These are phyloP conservation scores for Germaria angustata DNA, from an alignment of 2,888 invertebrate genomes.

Conservation along the genomic window DNA sequence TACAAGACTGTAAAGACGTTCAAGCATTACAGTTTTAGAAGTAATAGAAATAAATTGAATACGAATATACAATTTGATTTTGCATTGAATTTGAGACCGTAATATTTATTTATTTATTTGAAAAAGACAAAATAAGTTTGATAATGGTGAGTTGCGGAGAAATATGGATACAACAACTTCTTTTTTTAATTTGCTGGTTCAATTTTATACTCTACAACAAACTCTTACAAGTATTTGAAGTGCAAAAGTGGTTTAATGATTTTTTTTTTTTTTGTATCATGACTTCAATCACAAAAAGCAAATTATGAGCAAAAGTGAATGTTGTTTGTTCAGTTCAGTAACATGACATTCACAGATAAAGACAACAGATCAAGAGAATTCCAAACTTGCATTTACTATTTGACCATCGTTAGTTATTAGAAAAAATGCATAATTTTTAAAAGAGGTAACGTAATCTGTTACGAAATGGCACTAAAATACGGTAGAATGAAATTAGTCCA, in stretches of 20 bases:
- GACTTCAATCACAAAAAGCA: neutral
- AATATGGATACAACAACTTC: no score
- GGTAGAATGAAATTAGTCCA: no score
- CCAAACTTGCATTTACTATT: neutral
- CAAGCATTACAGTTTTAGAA: neutral
- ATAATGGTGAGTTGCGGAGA: neutral
- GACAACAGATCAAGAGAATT: slow-evolving; percentile 11
- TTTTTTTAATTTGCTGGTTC: neutral
- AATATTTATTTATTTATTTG: neutral
- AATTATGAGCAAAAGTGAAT: slow-evolving; percentile 48
- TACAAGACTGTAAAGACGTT: slow-evolving; percentile 41
- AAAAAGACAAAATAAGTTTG: no score
- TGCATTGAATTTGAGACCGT: neutral
- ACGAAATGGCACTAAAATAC: no score
- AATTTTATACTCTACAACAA: neutral
- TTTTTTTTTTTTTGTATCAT: neutral
- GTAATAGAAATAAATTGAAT: neutral
- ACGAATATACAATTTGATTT: neutral
- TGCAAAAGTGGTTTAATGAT: neutral
- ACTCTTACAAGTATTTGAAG: neutral
- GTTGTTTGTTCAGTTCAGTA: slow-evolving; percentile 52
- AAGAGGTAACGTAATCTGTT: no score
- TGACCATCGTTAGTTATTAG: neutral
- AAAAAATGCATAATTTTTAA: no score
- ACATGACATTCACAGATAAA: slow-evolving; percentile 14